Evolutionary conservation across 1,140 invertebrate genomes (phyloP).

Genomic region (Drosophila equinoxialis): DNA sequence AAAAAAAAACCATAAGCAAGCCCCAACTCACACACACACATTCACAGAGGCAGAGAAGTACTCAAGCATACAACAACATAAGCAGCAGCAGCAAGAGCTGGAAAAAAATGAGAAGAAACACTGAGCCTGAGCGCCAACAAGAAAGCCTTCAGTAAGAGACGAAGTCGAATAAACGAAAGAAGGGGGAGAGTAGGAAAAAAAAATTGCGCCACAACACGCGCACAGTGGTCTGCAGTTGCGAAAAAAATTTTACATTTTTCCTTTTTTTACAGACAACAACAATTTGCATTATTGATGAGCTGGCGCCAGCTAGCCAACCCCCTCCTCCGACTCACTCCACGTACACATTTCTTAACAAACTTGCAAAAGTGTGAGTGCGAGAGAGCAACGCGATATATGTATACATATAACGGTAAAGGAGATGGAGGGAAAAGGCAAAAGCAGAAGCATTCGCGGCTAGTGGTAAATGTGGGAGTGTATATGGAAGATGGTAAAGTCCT

Average conservation of each 20-base stretch:
- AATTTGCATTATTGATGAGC: slow-evolving; percentile 81
- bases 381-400: slow-evolving; percentile 17
- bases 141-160: slow-evolving; percentile 52
- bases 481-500: slow-evolving; percentile 2
- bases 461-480: slow-evolving; percentile 25
- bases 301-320: slow-evolving; percentile 24
- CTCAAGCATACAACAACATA: slow-evolving; percentile 65
- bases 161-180: not conserved
- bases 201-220: slow-evolving; percentile 79
- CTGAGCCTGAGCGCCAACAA: slow-evolving; percentile 69
- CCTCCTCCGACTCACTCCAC: slow-evolving; percentile 12
- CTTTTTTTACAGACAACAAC: slow-evolving; percentile 61
- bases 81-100: slow-evolving; percentile 59
- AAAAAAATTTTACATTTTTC: slow-evolving; percentile 54
- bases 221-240: slow-evolving; percentile 52
- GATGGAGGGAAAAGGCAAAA: slow-evolving; percentile 7
- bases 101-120: slow-evolving; percentile 79
- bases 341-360: slow-evolving; percentile 73
- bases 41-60: slow-evolving; percentile 65
- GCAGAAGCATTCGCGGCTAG: slow-evolving; percentile 28
- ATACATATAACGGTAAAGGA: not conserved
- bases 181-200: slow-evolving; percentile 55
- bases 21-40: slow-evolving; percentile 61
- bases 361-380: slow-evolving; percentile 47
- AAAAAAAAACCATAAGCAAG: slow-evolving; percentile 76